Conservation (phyloP, 1,140 invertebrate genomes). For the Antheraea mylitta region DNA sequence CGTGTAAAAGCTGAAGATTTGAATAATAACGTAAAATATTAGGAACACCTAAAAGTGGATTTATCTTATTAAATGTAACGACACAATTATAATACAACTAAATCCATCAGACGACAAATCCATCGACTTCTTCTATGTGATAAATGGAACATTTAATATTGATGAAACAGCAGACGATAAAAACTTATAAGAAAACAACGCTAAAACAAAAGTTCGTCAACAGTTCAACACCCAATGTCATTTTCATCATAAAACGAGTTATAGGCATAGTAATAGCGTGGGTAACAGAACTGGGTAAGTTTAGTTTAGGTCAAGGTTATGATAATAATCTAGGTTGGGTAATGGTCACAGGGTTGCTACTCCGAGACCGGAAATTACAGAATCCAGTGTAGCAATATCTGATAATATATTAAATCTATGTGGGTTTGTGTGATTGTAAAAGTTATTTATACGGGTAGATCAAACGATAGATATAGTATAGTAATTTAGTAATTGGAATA, state of each 20-base stretch:
- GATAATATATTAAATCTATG: not conserved
- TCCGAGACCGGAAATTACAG: not conserved
- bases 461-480: not conserved
- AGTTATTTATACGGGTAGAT: not conserved
- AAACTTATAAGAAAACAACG: not conserved
- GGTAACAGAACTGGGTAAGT: not conserved
- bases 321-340: conserved; percentile 1
- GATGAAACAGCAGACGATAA: not conserved
- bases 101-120: not conserved
- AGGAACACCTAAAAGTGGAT: too few species aligned
- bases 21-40: too few species aligned
- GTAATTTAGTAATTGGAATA: too few species aligned
- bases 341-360: not conserved
- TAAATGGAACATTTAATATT: not conserved
- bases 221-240: not conserved
- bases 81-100: not conserved
- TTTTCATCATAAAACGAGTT: not conserved
- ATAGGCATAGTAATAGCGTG: not conserved
- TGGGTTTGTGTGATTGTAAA: not conserved
- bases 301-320: not conserved
- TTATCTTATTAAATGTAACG: too few species aligned
- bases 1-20: too few species aligned
- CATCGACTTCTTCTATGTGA: not conserved
- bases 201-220: not conserved
- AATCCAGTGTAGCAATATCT: not conserved